These are phyloP conservation scores for Bombyx huttoni DNA, from an alignment of 2,888 invertebrate genomes.

Conservation along the genomic window DNA sequence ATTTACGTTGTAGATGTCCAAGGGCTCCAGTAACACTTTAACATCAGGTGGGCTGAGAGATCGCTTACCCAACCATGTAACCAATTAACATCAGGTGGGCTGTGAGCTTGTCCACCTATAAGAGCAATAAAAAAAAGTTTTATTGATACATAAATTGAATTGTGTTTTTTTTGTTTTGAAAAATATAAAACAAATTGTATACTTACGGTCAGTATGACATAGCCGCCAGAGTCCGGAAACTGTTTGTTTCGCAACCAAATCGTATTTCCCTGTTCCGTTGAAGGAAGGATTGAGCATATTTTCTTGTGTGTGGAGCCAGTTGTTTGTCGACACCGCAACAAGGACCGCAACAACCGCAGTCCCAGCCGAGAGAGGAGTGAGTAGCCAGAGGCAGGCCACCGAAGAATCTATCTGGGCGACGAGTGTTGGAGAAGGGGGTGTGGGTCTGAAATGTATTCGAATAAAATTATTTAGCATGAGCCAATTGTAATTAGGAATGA, in stretches of 20 bases:
- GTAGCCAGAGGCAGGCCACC: slow-evolving; percentile 74
- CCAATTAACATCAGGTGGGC: too few species aligned
- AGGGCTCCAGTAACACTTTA: too few species aligned
- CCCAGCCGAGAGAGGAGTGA: slow-evolving; percentile 78
- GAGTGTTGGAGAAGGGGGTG: slow-evolving; percentile 57
- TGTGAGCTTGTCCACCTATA: too few species aligned
- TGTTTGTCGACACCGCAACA: slow-evolving; percentile 82
- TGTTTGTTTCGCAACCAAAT: slow-evolving; percentile 80
- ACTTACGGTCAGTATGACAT: slow-evolving; percentile 86
- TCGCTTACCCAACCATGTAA: too few species aligned
- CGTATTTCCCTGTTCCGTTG: slow-evolving; percentile 83
- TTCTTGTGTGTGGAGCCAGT: slow-evolving; percentile 91
- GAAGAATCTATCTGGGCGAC: slow-evolving; percentile 72
- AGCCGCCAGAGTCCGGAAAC: slow-evolving; percentile 87
- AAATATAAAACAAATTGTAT: slow-evolving; percentile 1
- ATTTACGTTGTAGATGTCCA: too few species aligned
- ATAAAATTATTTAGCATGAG: background rate
- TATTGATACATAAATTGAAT: too few species aligned
- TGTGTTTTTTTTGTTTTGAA: too few species aligned
- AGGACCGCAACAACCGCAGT: slow-evolving; percentile 80
- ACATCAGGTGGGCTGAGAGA: too few species aligned
- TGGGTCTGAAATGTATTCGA: slow-evolving; percentile 33
- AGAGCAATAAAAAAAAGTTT: too few species aligned
- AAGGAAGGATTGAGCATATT: slow-evolving; percentile 83
- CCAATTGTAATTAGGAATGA: too few species aligned